Percentiles rank a stretch among this genome's conserved stretches.
Evolutionary conservation across 2,797 vertebrate genomes (phyloP).

Genomic region (Poeciliopsis turneri): DNA sequence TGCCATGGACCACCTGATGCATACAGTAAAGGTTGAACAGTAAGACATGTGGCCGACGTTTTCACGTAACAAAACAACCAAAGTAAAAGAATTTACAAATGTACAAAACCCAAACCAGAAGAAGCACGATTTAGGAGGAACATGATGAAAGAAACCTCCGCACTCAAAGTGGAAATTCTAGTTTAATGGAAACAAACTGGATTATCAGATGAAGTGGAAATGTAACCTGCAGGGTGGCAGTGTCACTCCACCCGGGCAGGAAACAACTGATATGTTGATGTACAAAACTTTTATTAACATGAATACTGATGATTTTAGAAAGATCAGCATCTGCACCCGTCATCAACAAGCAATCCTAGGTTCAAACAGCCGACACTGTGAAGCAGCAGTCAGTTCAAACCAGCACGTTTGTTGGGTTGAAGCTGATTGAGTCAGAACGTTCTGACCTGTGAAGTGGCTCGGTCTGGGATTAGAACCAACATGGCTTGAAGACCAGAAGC

Average conservation of each 20-base stretch:
- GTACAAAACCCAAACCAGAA: constrained; percentile 35
- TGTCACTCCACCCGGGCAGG: constrained; percentile 32
- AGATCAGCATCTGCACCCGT: not conserved
- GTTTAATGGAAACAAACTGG: no score
- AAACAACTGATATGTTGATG: not conserved
- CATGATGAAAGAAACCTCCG: constrained; percentile 7
- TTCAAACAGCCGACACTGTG: not conserved
- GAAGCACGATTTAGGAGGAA: constrained; percentile 15
- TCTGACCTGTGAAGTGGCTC: not conserved
- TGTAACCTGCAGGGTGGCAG: not conserved
- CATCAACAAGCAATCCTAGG: not conserved
- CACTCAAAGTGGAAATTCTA: constrained; percentile 4
- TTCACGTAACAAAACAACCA: not conserved
- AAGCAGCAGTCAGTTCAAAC: not conserved
- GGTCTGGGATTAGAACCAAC: not conserved
- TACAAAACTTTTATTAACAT: not conserved
- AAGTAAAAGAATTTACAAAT: constrained; percentile 31
- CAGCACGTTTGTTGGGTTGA: not conserved
- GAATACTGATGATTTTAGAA: not conserved
- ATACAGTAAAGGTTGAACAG: not conserved
- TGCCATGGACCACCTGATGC: not conserved
- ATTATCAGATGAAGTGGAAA: not conserved
- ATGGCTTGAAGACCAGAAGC: not conserved
- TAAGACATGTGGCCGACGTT: not conserved
- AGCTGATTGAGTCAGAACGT: not conserved